Percentiles rank a stretch among this genome's conserved stretches.
Evolutionary conservation across 2,888 invertebrate genomes (phyloP).

Genomic region (Hirtodrosophila histrioides): DNA sequence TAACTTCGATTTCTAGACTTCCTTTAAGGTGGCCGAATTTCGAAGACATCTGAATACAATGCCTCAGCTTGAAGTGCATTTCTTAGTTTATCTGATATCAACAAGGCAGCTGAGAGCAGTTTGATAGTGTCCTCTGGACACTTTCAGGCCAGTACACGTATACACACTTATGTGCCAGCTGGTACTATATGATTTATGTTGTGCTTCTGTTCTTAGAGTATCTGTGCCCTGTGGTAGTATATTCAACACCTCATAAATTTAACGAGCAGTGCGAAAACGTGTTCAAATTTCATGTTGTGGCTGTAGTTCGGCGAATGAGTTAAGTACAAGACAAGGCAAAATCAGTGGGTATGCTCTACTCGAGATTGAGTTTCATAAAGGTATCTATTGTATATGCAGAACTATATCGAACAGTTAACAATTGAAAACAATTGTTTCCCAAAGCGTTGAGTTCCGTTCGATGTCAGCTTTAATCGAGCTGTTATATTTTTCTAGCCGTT

Average conservation of each 20-base stretch:
- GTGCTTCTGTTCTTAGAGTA: slow-evolving; percentile 12
- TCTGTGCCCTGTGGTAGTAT: slow-evolving; percentile 34
- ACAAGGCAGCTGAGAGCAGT: background rate
- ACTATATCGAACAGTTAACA: too few species aligned
- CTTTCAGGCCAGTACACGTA: slow-evolving; percentile 8
- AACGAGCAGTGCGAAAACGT: slow-evolving; percentile 64
- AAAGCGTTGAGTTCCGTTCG: too few species aligned
- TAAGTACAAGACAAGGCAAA: background rate
- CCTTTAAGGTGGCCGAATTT: too few species aligned
- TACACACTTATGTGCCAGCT: slow-evolving; percentile 17
- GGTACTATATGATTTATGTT: slow-evolving; percentile 48
- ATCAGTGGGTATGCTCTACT: background rate
- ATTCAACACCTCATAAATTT: slow-evolving; percentile 59
- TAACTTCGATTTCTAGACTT: too few species aligned
- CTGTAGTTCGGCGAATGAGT: slow-evolving; percentile 4
- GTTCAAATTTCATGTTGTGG: slow-evolving; percentile 51
- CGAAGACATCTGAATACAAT: too few species aligned
- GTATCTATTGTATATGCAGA: too few species aligned
- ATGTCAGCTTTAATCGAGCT: too few species aligned
- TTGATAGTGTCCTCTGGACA: background rate
- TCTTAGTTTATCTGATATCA: too few species aligned
- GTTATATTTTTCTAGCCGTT: too few species aligned
- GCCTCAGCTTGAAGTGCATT: too few species aligned
- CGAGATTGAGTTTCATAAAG: too few species aligned
- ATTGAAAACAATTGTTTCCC: too few species aligned